Evolutionary conservation across 2,797 vertebrate genomes (phyloP).

Genomic region (Channa striata): DNA sequence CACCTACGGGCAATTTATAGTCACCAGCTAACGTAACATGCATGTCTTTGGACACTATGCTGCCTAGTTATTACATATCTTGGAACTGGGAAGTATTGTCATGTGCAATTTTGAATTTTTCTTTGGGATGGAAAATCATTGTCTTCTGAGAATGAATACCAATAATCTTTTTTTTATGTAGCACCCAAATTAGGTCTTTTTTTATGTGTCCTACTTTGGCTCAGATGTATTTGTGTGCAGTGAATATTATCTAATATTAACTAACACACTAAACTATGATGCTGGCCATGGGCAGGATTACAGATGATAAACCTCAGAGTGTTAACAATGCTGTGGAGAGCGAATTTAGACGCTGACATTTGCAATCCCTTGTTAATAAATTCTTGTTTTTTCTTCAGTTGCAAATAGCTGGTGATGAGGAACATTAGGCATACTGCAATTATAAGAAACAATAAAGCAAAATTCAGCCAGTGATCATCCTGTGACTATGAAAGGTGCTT

Average conservation of each 20-base stretch:
- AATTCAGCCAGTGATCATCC: neutral
- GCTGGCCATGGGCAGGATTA: neutral
- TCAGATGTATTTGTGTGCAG: neutral
- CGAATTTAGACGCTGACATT: neutral
- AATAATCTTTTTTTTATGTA: too few relatives aligned
- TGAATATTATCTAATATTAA: neutral
- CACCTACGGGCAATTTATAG: too few relatives aligned
- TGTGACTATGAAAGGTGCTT: neutral
- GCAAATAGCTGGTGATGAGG: slow-evolving; percentile 15
- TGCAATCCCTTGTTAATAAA: neutral
- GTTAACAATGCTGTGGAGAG: neutral
- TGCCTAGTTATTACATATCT: too few relatives aligned
- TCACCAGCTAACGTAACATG: too few relatives aligned
- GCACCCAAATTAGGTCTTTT: too few relatives aligned
- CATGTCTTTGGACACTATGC: too few relatives aligned
- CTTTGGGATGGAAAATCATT: too few relatives aligned
- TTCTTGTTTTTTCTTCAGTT: slow-evolving; percentile 2
- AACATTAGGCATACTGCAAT: neutral
- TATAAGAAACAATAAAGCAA: slow-evolving; percentile 7
- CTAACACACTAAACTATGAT: neutral
- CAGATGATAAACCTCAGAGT: slow-evolving; percentile 1
- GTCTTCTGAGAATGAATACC: too few relatives aligned
- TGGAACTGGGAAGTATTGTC: neutral
- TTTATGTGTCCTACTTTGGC: too few relatives aligned
- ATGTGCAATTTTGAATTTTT: too few relatives aligned